Percentiles rank a stretch among this genome's conserved stretches.
phyloP scores from a whole-genome alignment of 2,797 vertebrate genomes.

The Trichosurus vulpecula region DNA sequence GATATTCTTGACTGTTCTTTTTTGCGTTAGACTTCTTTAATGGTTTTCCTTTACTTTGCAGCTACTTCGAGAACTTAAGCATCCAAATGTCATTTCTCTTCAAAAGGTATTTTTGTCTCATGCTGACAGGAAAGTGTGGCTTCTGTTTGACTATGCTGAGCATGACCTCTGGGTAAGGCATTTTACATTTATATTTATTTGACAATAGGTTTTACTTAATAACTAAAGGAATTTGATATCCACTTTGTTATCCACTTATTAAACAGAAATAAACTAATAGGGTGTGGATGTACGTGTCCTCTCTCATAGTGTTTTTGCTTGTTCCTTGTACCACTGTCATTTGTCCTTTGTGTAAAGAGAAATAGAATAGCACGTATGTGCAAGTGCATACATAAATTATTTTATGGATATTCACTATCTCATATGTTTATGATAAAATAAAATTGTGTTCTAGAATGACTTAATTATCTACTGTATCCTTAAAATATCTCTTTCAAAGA shows the following conservation, averaged over 20 bases:
- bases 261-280: constrained; percentile 25
- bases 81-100: constrained; percentile 99
- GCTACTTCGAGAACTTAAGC: constrained; percentile 98
- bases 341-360: constrained; percentile 45
- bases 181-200: constrained; percentile 54
- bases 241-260: background rate
- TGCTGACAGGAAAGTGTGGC: constrained; percentile 99
- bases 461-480: background rate
- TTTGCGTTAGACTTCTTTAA: constrained; percentile 61
- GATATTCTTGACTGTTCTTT: constrained; percentile 36
- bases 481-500: background rate
- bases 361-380: background rate
- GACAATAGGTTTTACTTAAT: constrained; percentile 21
- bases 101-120: constrained; percentile 99
- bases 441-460: background rate
- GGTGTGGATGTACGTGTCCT: background rate
- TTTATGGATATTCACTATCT: background rate
- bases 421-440: constrained; percentile 18
- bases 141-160: constrained; percentile 99
- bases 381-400: background rate
- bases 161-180: constrained; percentile 98
- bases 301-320: constrained; percentile 25
- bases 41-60: constrained; percentile 85
- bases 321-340: background rate
- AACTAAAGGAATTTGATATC: background rate